Conservation (phyloP, 2,888 invertebrate genomes). For the Drosophila subsilvestris region DNA sequence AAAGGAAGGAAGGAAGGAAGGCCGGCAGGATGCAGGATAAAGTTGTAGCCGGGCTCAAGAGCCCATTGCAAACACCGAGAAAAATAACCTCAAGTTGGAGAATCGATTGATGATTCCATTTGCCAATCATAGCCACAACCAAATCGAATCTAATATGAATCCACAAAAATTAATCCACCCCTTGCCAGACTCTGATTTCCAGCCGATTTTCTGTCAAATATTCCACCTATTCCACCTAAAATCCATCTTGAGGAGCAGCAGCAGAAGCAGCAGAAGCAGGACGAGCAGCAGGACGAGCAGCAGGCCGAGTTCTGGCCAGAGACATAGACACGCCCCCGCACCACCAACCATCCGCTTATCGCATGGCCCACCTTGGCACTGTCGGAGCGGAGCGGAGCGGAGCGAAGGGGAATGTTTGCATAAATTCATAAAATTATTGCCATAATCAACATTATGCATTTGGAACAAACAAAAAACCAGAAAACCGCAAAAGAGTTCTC, state of each 20-base stretch:
- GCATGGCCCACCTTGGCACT: constrained; percentile 44
- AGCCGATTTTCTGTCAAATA: neutral
- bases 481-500: constrained; percentile 75
- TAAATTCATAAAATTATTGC: constrained; percentile 82
- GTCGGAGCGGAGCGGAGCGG: constrained; percentile 7
- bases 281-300: neutral
- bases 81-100: no score
- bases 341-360: constrained; percentile 22
- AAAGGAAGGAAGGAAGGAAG: no score
- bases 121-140: no score
- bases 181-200: neutral
- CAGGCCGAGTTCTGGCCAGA: neutral
- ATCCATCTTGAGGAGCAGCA: neutral
- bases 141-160: no score
- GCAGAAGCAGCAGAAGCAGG: no score
- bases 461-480: constrained; percentile 58
- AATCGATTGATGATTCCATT: no score
- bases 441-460: constrained; percentile 84
- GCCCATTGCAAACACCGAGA: no score
- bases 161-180: no score
- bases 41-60: no score
- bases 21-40: no score
- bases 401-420: constrained; percentile 58
- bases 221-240: no score
- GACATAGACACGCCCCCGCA: no score